Evolutionary conservation across 2,797 vertebrate genomes (phyloP).

Genomic region (Chaenodraco wilsoni): DNA sequence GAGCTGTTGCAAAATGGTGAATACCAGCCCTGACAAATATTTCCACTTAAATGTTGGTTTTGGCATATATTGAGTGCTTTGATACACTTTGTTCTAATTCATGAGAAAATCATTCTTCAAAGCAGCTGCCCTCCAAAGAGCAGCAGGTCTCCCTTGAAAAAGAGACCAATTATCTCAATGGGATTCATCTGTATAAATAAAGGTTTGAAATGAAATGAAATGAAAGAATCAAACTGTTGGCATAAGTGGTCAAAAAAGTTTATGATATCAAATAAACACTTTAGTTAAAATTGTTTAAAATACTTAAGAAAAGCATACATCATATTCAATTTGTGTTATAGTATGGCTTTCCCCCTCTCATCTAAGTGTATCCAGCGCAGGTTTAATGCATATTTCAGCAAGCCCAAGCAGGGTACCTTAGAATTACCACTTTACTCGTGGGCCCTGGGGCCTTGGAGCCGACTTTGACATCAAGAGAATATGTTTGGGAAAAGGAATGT

Average conservation of each 20-base stretch:
- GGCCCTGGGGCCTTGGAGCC: constrained; percentile 92
- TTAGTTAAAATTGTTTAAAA: constrained; percentile 41
- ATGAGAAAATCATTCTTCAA: constrained; percentile 16
- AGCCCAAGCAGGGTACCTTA: constrained; percentile 93
- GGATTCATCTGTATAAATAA: too few species aligned
- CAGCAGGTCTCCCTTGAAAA: too few species aligned
- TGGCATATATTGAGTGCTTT: constrained; percentile 24
- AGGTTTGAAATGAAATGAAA: too few species aligned
- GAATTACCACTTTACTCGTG: constrained; percentile 91
- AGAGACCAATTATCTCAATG: too few species aligned
- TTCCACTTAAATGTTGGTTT: constrained; percentile 42
- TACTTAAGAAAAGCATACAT: constrained; percentile 56
- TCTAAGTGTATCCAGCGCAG: constrained; percentile 83
- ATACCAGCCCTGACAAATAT: constrained; percentile 43
- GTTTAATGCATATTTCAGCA: constrained; percentile 98
- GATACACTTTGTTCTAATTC: constrained; percentile 35
- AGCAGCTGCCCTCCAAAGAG: background rate
- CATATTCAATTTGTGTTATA: constrained; percentile 63
- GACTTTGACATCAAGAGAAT: constrained; percentile 94
- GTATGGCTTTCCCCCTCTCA: constrained; percentile 79
- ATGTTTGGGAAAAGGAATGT: constrained; percentile 96
- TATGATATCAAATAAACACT: constrained; percentile 19
- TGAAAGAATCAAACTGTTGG: constrained; percentile 9
- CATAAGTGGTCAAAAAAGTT: constrained; percentile 9
- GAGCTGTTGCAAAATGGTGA: constrained; percentile 38